Percentiles rank a stretch among this genome's conserved stretches.
Evolutionary conservation across 2,888 invertebrate species (phyloP).

Genomic region (Coremacera marginata): DNA sequence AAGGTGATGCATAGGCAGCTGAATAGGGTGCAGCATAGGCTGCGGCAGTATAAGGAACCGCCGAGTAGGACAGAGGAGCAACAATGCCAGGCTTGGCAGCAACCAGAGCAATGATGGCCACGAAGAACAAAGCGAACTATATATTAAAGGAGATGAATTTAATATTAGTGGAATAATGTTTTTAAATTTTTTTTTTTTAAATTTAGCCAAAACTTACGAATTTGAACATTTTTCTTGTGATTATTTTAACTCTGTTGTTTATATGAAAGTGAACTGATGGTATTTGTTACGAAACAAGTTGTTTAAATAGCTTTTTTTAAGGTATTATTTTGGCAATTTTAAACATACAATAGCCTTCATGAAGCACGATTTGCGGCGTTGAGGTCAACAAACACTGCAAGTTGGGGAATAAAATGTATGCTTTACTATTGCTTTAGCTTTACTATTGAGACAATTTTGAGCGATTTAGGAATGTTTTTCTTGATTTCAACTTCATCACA

Average conservation of each 20-base stretch:
- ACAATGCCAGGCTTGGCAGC: slow-evolving; percentile 53
- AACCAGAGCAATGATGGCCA: slow-evolving; percentile 50
- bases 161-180: no score
- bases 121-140: slow-evolving; percentile 47
- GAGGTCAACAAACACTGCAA: no score
- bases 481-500: no score
- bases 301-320: no score
- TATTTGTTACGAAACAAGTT: no score
- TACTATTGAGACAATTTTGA: no score
- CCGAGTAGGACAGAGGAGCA: slow-evolving; percentile 50
- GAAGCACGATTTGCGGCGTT: no score
- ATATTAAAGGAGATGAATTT: not conserved
- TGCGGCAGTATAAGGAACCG: slow-evolving; percentile 45
- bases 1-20: slow-evolving; percentile 50
- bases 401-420: no score
- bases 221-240: slow-evolving; percentile 46
- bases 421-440: no score
- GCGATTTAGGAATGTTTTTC: no score
- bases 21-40: slow-evolving; percentile 53
- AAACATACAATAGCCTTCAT: no score
- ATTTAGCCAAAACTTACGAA: slow-evolving; percentile 44
- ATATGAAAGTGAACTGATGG: not conserved
- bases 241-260: not conserved
- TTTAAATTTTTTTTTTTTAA: not conserved
- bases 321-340: no score